phyloP scores from a whole-genome alignment of 2,797 vertebrate genomes.

The Eulemur coronatus region DNA sequence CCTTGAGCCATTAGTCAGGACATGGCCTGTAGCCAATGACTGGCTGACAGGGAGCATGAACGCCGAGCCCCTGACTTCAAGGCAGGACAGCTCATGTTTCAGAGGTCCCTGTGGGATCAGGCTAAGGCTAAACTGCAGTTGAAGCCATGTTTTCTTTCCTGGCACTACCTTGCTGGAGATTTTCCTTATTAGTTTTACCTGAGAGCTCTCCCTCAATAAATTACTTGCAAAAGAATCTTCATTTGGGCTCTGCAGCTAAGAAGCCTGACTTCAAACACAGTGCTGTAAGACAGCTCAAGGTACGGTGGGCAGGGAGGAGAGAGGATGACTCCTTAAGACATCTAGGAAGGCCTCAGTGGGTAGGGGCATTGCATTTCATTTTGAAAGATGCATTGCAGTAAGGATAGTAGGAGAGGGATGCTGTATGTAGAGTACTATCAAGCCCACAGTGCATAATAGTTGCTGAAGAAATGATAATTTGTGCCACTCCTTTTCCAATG shows the following conservation, averaged over 20 bases:
- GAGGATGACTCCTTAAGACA: not conserved
- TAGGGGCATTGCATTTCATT: not conserved
- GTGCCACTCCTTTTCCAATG: not conserved
- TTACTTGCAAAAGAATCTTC: not conserved
- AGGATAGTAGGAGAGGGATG: not conserved
- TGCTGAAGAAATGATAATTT: not conserved
- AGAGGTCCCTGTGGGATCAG: fast-evolving
- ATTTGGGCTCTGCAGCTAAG: too few species aligned
- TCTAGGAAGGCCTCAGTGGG: not conserved
- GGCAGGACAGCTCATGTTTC: not conserved
- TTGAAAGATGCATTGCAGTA: not conserved
- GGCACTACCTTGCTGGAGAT: fast-evolving
- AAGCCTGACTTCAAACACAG: not conserved
- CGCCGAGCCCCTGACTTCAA: not conserved
- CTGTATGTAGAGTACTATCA: fast-evolving
- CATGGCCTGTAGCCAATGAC: not conserved
- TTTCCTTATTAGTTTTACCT: not conserved
- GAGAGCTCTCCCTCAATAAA: fast-evolving
- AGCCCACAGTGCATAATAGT: not conserved
- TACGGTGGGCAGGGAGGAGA: not conserved
- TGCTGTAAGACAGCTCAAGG: fast-evolving
- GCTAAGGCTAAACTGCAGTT: not conserved
- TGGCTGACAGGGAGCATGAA: too few species aligned
- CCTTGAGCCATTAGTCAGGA: not conserved
- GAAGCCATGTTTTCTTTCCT: fast-evolving